Conservation (phyloP, 2,113 vertebrate genomes). For the Rhinichthys klamathensis region DNA sequence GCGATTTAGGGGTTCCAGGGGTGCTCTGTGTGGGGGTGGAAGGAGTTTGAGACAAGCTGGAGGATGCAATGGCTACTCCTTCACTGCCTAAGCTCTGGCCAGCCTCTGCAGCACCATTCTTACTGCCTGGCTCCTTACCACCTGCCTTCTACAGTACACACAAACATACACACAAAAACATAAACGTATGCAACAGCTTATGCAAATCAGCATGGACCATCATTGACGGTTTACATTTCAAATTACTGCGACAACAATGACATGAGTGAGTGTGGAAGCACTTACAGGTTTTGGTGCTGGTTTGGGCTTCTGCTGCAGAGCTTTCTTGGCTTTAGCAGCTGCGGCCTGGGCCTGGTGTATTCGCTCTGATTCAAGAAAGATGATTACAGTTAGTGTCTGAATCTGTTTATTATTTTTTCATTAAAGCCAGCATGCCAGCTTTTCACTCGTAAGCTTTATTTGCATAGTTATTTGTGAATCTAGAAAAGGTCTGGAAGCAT, state of each 20-base stretch:
- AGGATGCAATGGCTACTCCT: conserved; percentile 68
- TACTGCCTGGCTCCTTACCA: conserved; percentile 84
- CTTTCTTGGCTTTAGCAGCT: conserved; percentile 95
- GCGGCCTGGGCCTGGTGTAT: conserved; percentile 98
- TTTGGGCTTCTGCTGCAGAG: conserved; percentile 96
- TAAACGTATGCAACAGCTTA: neutral
- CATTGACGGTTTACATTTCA: conserved; percentile 30
- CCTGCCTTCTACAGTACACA: conserved; percentile 81
- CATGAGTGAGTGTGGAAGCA: conserved; percentile 26
- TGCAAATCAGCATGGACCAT: conserved; percentile 15
- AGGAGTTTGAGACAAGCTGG: conserved; percentile 80
- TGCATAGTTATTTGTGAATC: neutral
- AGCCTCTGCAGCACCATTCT: conserved; percentile 79
- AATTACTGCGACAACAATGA: neutral
- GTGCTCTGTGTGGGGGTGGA: conserved; percentile 76
- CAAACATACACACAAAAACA: conserved; percentile 35
- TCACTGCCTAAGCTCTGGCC: conserved; percentile 74
- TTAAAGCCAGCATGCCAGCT: too few species aligned
- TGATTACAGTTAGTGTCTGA: neutral
- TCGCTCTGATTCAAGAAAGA: conserved; percentile 78
- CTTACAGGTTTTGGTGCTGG: conserved; percentile 89
- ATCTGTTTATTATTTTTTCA: neutral
- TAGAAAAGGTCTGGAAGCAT: neutral
- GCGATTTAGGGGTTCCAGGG: conserved; percentile 85
- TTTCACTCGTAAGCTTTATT: neutral